Percentiles rank a stretch among this genome's conserved stretches.
Evolutionary conservation across 2,113 vertebrate species (phyloP).

Genomic region (Oncorhynchus nerka): DNA sequence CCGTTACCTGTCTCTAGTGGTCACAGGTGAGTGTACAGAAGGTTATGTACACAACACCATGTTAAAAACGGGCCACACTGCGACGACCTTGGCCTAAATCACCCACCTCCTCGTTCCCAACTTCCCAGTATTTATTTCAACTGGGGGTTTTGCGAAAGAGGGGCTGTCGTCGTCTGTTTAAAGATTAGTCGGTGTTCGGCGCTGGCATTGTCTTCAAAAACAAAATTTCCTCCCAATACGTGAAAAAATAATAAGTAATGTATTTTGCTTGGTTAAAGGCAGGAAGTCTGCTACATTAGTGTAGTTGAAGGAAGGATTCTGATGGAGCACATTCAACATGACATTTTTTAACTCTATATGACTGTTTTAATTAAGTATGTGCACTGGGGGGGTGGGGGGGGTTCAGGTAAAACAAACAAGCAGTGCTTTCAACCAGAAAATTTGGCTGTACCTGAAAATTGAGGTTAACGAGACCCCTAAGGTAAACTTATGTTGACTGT

Average conservation of each 20-base stretch:
- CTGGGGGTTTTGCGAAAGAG: constrained; percentile 37
- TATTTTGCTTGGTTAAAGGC: background rate
- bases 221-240: background rate
- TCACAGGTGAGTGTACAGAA: constrained; percentile 43
- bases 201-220: constrained; percentile 52
- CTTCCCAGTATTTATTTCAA: constrained; percentile 56
- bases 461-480: no score
- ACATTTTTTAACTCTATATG: no score
- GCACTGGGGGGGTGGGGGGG: no score
- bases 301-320: background rate
- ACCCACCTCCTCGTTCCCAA: background rate
- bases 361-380: background rate
- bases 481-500: no score
- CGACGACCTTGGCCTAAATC: constrained; percentile 43
- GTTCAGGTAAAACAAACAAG: no score
- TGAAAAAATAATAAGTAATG: constrained; percentile 5
- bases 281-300: background rate
- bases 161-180: constrained; percentile 32
- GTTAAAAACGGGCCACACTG: background rate
- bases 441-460: no score
- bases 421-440: no score
- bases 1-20: constrained; percentile 29
- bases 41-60: background rate
- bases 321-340: background rate
- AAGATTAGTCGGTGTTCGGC: constrained; percentile 61